Conservation (phyloP, 2,113 vertebrate genomes). For the Oplegnathus fasciatus region DNA sequence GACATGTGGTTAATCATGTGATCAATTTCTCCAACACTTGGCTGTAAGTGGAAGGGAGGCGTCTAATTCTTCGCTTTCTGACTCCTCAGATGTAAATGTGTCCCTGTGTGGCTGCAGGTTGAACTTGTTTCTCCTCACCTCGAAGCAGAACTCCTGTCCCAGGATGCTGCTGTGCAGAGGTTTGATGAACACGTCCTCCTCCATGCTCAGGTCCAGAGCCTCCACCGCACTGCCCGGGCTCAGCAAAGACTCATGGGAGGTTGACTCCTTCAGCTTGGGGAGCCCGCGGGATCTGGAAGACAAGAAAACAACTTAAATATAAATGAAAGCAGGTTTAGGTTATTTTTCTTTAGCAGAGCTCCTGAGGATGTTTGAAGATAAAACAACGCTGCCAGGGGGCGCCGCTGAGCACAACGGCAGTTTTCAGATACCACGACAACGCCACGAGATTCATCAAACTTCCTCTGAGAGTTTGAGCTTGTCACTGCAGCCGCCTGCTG, state of each 20-base stretch:
- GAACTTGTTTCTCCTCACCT: conserved; percentile 86
- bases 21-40: too few species aligned
- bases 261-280: conserved; percentile 93
- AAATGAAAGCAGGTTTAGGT: neutral
- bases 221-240: conserved; percentile 91
- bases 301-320: neutral
- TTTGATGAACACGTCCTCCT: conserved; percentile 92
- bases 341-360: too few species aligned
- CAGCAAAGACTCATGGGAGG: conserved; percentile 94
- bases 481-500: neutral
- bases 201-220: conserved; percentile 91
- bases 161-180: conserved; percentile 96
- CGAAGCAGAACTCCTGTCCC: conserved; percentile 97
- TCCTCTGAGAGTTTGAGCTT: neutral
- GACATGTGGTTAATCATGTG: too few species aligned
- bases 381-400: neutral
- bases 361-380: neutral
- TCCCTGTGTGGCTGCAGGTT: neutral
- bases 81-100: neutral
- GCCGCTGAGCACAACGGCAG: neutral
- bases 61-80: too few species aligned
- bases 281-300: conserved; percentile 88
- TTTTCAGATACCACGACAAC: neutral
- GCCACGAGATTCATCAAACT: neutral
- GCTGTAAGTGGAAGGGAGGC: too few species aligned